A percentile compares a stretch with the other conserved stretches of the same genome.
phyloP scores from a whole-genome alignment of 2,888 invertebrate species.

The Stenchaetothrips biformis region DNA sequence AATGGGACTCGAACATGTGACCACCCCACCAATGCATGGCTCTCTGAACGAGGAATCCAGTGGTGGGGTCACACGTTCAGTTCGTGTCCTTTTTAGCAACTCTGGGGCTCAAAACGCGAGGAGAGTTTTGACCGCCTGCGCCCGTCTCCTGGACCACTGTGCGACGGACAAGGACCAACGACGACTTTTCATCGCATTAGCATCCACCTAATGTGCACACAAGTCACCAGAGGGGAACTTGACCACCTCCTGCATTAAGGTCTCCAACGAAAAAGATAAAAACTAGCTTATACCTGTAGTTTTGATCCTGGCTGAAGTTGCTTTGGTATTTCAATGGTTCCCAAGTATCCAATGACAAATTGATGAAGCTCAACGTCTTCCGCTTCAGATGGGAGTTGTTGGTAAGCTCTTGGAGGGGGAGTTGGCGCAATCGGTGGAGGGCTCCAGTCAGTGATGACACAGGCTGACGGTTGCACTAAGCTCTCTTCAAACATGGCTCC shows the following conservation, averaged over 20 bases:
- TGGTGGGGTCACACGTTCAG: no score
- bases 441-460: conserved; percentile 31
- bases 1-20: no score
- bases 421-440: conserved; percentile 40
- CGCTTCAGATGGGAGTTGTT: conserved; percentile 42
- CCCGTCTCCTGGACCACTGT: no score
- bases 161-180: no score
- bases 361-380: conserved; percentile 50
- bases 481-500: conserved; percentile 50
- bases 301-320: conserved; percentile 70
- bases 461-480: conserved; percentile 31
- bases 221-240: no score
- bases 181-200: no score
- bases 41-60: no score
- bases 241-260: background rate
- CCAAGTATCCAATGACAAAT: conserved; percentile 86
- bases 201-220: no score
- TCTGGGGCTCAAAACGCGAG: no score
- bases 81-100: no score
- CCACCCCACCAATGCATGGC: no score
- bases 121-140: no score
- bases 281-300: conserved; percentile 49
- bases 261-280: background rate
- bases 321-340: conserved; percentile 92
- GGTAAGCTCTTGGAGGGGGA: conserved; percentile 30